Evolutionary conservation across 2,797 vertebrate species (phyloP), one percentile per base, ranked within the genome.

Genomic region (Rousettus madagascariensis): DNA sequence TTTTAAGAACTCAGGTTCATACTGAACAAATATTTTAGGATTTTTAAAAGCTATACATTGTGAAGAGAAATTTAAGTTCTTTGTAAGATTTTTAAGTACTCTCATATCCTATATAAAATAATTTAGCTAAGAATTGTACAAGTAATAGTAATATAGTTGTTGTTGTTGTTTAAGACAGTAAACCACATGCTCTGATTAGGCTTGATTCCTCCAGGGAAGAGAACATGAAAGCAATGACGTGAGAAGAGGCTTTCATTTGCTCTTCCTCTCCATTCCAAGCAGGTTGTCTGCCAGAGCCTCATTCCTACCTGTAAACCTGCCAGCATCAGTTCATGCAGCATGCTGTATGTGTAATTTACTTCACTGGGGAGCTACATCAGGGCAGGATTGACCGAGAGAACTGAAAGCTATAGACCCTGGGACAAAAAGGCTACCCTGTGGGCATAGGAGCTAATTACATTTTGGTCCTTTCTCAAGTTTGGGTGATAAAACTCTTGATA

Each of bases 301-400:
- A 15, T 77, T 38, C 61, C 53, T 86, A 16, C 78, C 74, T 61
- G 63, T 63, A 43, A 19, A 17, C 28, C 77, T 72, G 91, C 93
- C 91, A 92, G 28, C 26, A 30, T 55, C 33, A 33, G 41, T 43
- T 51, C 53, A 68, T 78, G 53, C 17, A 72, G 85, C 53, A 30
- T 83, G 78, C 53, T 63, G 41, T 96, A 51, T 57, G 36, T 96
- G 43, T 77, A 75, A 93, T 95, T 93, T 90, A 86, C 57, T 93
- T 95, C 95, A 61, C 77, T 91, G 66, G 65, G 82, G 16, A 68
- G 59, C 41, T 30, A 0, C 53, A 63, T 69, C 63, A 88, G 77
- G 93, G 43, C 90, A 90, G 80, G 72, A 77, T 49, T 94, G 78
- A 93, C 83, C 86, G 78, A 96, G 86, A 69, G 86, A 95, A 91